Percentiles rank a stretch among this genome's conserved stretches.
These are phyloP conservation scores for Carpatolechia fugitivella DNA, from an alignment of 2,888 invertebrate species.

Conservation along the genomic window DNA sequence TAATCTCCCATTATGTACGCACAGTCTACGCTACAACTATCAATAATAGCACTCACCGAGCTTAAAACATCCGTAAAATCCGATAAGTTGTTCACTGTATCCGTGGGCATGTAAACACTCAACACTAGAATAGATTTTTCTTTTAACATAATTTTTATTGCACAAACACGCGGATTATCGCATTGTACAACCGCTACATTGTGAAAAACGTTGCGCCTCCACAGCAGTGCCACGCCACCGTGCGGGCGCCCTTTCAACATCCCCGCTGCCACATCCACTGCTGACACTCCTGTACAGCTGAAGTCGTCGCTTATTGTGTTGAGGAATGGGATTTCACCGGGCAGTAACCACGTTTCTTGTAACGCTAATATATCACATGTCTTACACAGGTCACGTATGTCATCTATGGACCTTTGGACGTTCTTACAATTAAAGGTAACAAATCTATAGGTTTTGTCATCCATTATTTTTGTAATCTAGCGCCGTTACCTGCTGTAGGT, in stretches of 20 bases:
- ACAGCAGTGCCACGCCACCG: not conserved
- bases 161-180: not conserved
- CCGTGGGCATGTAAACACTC: slow-evolving; percentile 1
- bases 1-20: slow-evolving; percentile 18
- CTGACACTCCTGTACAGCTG: not conserved
- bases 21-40: slow-evolving; percentile 8
- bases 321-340: not conserved
- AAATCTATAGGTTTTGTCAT: not conserved
- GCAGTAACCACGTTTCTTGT: slow-evolving; percentile 5
- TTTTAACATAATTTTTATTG: not conserved
- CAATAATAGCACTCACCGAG: slow-evolving; percentile 14
- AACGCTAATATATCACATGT: slow-evolving; percentile 1
- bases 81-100: not conserved
- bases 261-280: not conserved
- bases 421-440: not conserved
- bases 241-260: not conserved
- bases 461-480: not conserved
- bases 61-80: slow-evolving; percentile 13
- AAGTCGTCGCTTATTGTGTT: not conserved
- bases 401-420: not conserved
- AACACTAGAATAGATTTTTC: not conserved
- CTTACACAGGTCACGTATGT: not conserved
- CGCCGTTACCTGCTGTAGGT: not conserved
- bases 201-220: not conserved
- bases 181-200: not conserved